These are phyloP conservation scores for Oceanodroma tethys DNA, from an alignment of 2,113 vertebrate species.

Conservation along the genomic window DNA sequence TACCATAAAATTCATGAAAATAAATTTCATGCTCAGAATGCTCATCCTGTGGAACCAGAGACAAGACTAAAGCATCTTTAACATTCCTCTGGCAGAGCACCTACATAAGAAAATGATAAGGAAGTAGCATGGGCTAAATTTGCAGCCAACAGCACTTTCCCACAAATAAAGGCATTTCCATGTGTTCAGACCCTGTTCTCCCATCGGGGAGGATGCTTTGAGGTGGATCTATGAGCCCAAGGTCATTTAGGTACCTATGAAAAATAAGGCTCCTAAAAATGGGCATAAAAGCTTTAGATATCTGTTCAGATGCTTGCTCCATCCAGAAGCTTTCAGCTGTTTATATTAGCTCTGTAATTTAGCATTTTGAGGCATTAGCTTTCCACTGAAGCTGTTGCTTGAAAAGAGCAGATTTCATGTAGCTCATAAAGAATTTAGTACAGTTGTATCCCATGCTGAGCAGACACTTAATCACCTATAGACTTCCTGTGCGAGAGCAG, in stretches of 20 bases:
- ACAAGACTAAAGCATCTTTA: neutral
- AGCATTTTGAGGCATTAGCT: conserved; percentile 36
- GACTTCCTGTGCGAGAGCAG: conserved; percentile 38
- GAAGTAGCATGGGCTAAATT: neutral
- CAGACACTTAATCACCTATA: conserved; percentile 53
- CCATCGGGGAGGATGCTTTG: neutral
- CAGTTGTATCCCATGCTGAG: conserved; percentile 47
- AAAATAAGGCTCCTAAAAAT: conserved; percentile 1
- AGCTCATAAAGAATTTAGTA: conserved; percentile 52
- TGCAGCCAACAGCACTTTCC: neutral
- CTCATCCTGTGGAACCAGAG: neutral
- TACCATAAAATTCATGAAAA: neutral
- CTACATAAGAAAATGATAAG: neutral
- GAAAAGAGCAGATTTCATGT: conserved; percentile 46
- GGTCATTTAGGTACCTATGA: neutral
- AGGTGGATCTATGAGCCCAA: neutral
- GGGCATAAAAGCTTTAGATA: neutral
- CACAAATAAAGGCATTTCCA: conserved; percentile 1
- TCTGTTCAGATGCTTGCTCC: neutral
- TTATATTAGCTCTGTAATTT: conserved; percentile 54
- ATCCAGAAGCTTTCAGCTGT: conserved; percentile 35
- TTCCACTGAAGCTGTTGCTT: conserved; percentile 13
- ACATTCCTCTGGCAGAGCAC: neutral
- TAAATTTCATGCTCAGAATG: neutral
- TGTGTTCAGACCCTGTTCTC: neutral